Evolutionary conservation across 2,888 invertebrate genomes (phyloP).

Genomic region (Amblyjoppa fuscipennis): DNA sequence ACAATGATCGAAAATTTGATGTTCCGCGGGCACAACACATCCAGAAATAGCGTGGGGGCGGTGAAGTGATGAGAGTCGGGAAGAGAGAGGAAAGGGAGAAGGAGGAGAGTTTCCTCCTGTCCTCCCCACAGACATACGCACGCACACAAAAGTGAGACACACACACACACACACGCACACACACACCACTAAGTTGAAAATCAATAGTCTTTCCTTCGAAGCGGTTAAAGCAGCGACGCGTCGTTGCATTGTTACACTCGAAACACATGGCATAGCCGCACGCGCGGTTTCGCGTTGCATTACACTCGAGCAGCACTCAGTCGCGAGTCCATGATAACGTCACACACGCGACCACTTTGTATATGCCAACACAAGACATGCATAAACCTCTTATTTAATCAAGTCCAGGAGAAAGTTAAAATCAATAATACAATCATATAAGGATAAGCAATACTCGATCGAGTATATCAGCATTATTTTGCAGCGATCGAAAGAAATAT

Average conservation of each 20-base stretch:
- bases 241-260: constrained; percentile 58
- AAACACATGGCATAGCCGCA: constrained; percentile 42
- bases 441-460: background rate
- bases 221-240: constrained; percentile 58
- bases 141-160: constrained; percentile 4
- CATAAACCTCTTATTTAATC: background rate
- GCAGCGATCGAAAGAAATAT: background rate
- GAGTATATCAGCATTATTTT: background rate
- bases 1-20: constrained; percentile 14
- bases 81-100: constrained; percentile 20
- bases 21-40: constrained; percentile 31
- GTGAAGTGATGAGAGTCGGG: constrained; percentile 12
- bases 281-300: constrained; percentile 56
- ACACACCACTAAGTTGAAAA: constrained; percentile 46
- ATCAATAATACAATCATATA: background rate
- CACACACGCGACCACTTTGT: constrained; percentile 16
- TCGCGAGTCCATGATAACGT: constrained; percentile 51
- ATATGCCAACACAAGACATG: background rate
- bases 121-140: background rate
- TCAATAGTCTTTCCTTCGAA: constrained; percentile 63
- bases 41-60: background rate
- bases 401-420: background rate
- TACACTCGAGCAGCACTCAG: constrained; percentile 36
- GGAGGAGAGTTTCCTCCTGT: constrained; percentile 40
- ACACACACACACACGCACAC: background rate